phyloP scores from a whole-genome alignment of 2,888 invertebrate species.

The Agriopis marginaria region DNA sequence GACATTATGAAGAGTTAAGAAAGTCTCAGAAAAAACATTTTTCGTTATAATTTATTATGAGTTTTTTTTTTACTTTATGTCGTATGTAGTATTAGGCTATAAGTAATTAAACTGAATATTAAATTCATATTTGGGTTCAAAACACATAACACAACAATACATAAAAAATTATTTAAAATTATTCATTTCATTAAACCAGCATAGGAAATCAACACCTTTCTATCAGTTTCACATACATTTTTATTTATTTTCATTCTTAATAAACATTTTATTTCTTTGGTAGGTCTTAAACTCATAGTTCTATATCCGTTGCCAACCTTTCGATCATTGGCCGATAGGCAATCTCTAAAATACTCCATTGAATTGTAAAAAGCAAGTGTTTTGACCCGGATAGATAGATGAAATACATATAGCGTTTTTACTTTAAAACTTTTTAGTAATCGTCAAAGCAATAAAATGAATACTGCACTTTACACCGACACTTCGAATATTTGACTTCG shows the following conservation, averaged over 20 bases:
- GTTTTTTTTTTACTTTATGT: too few relatives aligned
- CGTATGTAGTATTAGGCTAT: neutral
- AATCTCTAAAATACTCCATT: conserved; percentile 69
- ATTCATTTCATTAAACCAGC: neutral
- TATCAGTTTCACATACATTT: too few relatives aligned
- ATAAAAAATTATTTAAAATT: too few relatives aligned
- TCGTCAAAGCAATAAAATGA: conserved; percentile 27
- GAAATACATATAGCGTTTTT: conserved; percentile 42
- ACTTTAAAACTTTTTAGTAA: conserved; percentile 30
- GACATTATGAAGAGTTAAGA: conserved; percentile 49
- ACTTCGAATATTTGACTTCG: conserved; percentile 37
- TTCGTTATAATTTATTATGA: too few relatives aligned
- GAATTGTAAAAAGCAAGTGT: conserved; percentile 59
- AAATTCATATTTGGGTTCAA: too few relatives aligned
- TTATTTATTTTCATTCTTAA: neutral
- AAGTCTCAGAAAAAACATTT: conserved; percentile 13
- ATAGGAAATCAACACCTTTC: too few relatives aligned
- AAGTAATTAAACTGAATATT: neutral
- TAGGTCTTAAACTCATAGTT: conserved; percentile 45
- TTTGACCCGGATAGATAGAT: conserved; percentile 61
- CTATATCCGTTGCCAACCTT: conserved; percentile 62
- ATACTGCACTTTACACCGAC: conserved; percentile 27
- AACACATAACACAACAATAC: too few relatives aligned
- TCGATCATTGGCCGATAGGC: conserved; percentile 66
- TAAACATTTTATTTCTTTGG: conserved; percentile 15